Percentiles rank a stretch among this genome's conserved stretches.
These are phyloP conservation scores for Microhierax caerulescens DNA, from an alignment of 2,797 vertebrate genomes.

Conservation along the genomic window DNA sequence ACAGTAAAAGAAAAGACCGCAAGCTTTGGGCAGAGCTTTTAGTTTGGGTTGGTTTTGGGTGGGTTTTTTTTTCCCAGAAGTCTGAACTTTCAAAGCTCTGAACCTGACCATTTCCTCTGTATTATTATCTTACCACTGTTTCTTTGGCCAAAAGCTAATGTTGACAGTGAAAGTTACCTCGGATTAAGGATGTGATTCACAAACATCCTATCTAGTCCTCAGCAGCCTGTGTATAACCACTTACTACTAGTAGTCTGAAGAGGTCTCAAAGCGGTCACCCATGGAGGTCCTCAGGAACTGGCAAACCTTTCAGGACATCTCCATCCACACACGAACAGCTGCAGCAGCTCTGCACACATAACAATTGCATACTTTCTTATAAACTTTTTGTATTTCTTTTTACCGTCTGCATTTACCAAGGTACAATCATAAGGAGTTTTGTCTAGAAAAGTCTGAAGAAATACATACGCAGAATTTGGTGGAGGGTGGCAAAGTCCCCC, in stretches of 20 bases:
- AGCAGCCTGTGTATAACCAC: neutral
- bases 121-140: neutral
- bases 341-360: neutral
- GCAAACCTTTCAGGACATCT: neutral
- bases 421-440: neutral
- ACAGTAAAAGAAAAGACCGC: neutral
- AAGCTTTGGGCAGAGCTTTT: neutral
- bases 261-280: neutral
- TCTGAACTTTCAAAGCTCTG: neutral
- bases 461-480: neutral
- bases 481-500: neutral
- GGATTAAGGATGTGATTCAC: neutral
- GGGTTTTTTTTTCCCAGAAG: accelerated
- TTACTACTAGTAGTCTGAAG: neutral
- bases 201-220: neutral
- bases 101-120: neutral
- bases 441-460: neutral
- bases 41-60: too few species aligned
- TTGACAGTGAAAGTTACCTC: neutral
- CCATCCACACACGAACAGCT: neutral
- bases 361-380: neutral
- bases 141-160: neutral
- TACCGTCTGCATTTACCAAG: neutral
- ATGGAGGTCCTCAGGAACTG: neutral
- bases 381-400: neutral